These are phyloP conservation scores for Cloeon dipterum DNA, from an alignment of 2,888 invertebrate genomes.

Conservation along the genomic window DNA sequence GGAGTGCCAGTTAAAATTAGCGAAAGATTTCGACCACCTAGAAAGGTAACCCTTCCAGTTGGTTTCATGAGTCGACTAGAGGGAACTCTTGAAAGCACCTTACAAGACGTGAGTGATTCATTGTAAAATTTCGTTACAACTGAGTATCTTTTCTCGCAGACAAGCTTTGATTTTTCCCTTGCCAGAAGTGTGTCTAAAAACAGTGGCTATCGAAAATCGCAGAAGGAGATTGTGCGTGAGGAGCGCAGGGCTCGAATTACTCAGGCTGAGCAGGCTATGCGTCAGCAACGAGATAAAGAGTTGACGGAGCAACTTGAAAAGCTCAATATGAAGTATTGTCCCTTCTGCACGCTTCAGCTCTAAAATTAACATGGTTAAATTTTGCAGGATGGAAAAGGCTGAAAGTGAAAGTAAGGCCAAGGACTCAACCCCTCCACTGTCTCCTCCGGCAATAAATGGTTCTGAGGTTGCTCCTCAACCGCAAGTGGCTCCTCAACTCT, in stretches of 20 bases:
- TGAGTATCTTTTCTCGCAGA: too few relatives aligned
- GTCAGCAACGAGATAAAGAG: not conserved
- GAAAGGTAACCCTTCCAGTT: conserved; percentile 35
- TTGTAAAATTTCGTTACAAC: too few relatives aligned
- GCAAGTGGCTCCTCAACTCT: conserved; percentile 2
- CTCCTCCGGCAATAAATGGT: too few relatives aligned
- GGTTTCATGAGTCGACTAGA: conserved; percentile 21
- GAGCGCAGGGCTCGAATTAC: not conserved
- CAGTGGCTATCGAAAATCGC: not conserved
- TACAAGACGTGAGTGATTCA: not conserved
- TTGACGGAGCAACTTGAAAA: not conserved
- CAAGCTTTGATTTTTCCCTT: not conserved
- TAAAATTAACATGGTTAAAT: too few relatives aligned
- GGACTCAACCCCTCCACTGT: too few relatives aligned
- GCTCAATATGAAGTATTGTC: not conserved
- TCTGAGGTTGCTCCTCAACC: not conserved
- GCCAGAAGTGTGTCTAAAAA: not conserved
- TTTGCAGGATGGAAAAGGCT: too few relatives aligned
- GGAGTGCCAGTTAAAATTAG: conserved; percentile 73
- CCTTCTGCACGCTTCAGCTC: too few relatives aligned
- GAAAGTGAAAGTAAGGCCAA: too few relatives aligned
- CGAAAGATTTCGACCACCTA: conserved; percentile 65
- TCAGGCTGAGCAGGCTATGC: not conserved
- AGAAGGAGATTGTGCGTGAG: not conserved
- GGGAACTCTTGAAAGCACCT: not conserved